Base-by-base conservation (phyloP, 2,888 invertebrate species). In the Argyresthia albistria region DNA sequence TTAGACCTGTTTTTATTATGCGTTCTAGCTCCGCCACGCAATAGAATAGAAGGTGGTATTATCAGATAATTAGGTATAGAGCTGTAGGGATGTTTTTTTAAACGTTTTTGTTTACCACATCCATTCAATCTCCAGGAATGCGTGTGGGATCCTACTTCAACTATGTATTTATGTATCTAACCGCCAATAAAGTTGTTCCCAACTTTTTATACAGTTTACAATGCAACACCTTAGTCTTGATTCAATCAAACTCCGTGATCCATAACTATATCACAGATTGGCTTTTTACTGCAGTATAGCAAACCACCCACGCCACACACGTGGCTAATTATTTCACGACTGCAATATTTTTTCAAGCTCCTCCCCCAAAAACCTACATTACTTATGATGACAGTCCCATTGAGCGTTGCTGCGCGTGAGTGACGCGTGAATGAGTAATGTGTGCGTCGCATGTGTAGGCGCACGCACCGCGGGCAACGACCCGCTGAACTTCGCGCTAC, bases 401-500 rank as follows among this genome's bases (percentile, higher is more conserved):
- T 48, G 37, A 48, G 48, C 46, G 16, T 46, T 25, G 10, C 39
- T 1, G 39, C 9, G 39, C 14, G 10, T 35, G 48, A 37, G 48
- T 37, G 48, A 48, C 25, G 36, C 14, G 36, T 63, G 60, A 67
- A 66, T 65, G 60, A 59, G 52, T 59, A 65, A 64, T 60, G 58
- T 59, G 57, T 60, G 58, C 62, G 63, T 70, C 76, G 64, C 63
- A 64, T 58, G 59, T 62, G 73, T 78, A 71, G 70, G 57, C 55
- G 69, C 73, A 76, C 76, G 49, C 51, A 50, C 6, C 50, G n/a
- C 43, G 25, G n/a, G 81, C 86, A 84, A 80, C 68, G 83, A 70
- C 82, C 84, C 63, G 73, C 59, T 83, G 84, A 84, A 84, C 83
- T 84, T 83, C 80, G 73, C 69, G 72, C 71, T 69, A 69, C 71